Conservation (phyloP, 2,113 vertebrate species). For the Phalacrocorax aristotelis region DNA sequence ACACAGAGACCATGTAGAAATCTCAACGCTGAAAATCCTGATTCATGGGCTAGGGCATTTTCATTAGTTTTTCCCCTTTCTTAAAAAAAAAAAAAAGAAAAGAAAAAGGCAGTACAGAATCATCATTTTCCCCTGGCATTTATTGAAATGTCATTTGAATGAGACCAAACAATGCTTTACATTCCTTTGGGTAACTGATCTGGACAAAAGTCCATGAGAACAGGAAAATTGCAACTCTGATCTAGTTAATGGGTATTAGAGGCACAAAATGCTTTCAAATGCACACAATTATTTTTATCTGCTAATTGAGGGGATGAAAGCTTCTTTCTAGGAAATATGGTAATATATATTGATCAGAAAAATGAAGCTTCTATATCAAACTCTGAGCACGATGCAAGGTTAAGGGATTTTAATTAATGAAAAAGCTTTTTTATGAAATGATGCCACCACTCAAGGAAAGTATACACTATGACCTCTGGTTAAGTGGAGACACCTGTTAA, state of each 20-base stretch:
- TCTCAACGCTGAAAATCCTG: neutral
- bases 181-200: neutral
- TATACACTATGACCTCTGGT: slow-evolving; percentile 8
- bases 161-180: neutral
- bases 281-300: slow-evolving; percentile 10
- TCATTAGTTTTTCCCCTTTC: neutral
- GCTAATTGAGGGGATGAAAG: slow-evolving; percentile 50
- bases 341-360: slow-evolving; percentile 64
- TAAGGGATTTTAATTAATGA: slow-evolving; percentile 68
- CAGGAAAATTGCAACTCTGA: slow-evolving; percentile 3
- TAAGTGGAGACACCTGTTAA: slow-evolving; percentile 7
- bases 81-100: neutral
- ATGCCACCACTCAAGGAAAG: slow-evolving; percentile 8
- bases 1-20: neutral
- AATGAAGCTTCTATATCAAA: slow-evolving; percentile 42
- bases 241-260: slow-evolving; percentile 38
- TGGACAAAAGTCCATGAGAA: neutral
- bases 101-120: neutral
- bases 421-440: slow-evolving; percentile 62
- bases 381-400: slow-evolving; percentile 6
- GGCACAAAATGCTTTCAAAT: slow-evolving; percentile 42
- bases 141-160: slow-evolving; percentile 25
- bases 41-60: neutral
- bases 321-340: slow-evolving; percentile 63
- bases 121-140: neutral